Evolutionary conservation across 64 coral and sea anemone genomes (phyloP).

Genomic region (Pachyseris speciosa): DNA sequence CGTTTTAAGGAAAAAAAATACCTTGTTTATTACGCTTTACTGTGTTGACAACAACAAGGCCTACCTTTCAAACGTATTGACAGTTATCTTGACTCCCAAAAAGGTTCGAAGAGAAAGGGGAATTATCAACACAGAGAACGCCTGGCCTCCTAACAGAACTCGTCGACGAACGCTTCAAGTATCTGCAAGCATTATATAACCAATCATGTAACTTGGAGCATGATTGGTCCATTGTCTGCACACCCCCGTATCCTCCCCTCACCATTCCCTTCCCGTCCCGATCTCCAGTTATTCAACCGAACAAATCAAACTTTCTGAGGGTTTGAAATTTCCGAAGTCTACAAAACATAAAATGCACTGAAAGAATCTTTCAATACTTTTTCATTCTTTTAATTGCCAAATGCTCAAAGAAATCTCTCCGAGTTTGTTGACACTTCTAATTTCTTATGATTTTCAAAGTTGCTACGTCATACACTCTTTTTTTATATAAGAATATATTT

Average conservation of each 20-base stretch:
- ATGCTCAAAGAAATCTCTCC: too few relatives aligned
- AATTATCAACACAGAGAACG: background rate
- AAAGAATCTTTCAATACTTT: background rate
- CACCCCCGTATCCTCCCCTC: background rate
- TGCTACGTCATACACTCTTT: too few relatives aligned
- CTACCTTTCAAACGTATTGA: background rate
- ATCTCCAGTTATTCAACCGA: too few relatives aligned
- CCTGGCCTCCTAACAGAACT: background rate
- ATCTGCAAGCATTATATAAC: background rate
- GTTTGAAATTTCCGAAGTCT: too few relatives aligned
- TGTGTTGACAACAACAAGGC: background rate
- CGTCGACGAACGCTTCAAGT: background rate
- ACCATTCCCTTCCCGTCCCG: too few relatives aligned
- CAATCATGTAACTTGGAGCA: background rate
- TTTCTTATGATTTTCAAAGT: too few relatives aligned
- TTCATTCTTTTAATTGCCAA: too few relatives aligned
- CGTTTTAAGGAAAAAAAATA: background rate
- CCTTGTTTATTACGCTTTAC: background rate
- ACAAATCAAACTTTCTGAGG: too few relatives aligned
- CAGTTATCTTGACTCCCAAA: background rate
- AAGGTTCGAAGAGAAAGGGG: background rate
- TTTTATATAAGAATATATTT: too few relatives aligned
- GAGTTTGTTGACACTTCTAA: too few relatives aligned
- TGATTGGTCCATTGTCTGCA: conserved; percentile 14
- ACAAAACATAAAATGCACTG: too few relatives aligned